Conservation (phyloP, 2,113 vertebrate genomes). For the Meleagris gallopavo region DNA sequence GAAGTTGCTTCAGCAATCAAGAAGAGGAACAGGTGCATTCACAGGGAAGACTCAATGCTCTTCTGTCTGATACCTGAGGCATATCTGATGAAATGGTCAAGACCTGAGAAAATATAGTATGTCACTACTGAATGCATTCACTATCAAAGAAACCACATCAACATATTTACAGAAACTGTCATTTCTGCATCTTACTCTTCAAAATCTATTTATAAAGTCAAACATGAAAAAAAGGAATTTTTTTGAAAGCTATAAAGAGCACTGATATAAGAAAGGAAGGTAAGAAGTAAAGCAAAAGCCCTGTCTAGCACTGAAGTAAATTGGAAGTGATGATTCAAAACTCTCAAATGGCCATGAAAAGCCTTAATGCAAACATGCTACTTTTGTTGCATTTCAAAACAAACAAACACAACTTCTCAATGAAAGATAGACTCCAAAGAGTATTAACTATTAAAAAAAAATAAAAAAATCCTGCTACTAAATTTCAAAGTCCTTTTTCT, state of each 20-base stretch:
- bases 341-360: background rate
- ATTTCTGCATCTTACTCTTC: slow-evolving; percentile 16
- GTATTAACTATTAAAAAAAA: slow-evolving; percentile 40
- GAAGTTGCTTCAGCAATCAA: background rate
- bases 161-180: background rate
- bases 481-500: slow-evolving; percentile 2
- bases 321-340: slow-evolving; percentile 19
- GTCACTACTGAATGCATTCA: background rate
- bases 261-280: background rate
- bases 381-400: slow-evolving; percentile 14
- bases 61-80: background rate
- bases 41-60: background rate
- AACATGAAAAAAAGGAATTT: background rate
- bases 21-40: background rate
- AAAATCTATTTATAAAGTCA: slow-evolving; percentile 10
- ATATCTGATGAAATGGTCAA: background rate
- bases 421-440: slow-evolving; percentile 40
- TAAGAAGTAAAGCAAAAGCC: background rate
- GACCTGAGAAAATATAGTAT: background rate
- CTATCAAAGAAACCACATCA: background rate
- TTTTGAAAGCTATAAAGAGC: slow-evolving; percentile 11
- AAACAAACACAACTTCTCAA: slow-evolving; percentile 49
- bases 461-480: slow-evolving; percentile 30
- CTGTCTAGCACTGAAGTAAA: background rate
- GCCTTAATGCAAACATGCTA: slow-evolving; percentile 20